Evolutionary conservation across 2,797 vertebrate species (phyloP).

Genomic region (Phylloscopus collybita): DNA sequence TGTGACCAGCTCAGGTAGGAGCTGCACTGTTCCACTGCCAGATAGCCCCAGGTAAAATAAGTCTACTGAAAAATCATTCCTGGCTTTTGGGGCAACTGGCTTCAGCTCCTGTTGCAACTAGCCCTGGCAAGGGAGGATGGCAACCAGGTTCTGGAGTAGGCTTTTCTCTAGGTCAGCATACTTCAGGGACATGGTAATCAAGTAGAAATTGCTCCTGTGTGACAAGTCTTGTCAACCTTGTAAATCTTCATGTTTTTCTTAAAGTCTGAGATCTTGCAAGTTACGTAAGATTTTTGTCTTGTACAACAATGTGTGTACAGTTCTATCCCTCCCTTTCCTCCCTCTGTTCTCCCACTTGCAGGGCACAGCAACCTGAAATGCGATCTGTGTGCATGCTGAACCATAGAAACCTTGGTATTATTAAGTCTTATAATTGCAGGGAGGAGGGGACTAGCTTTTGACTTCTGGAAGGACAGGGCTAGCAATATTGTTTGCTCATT

Average conservation of each 20-base stretch:
- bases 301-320: neutral
- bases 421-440: slow-evolving; percentile 16
- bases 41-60: neutral
- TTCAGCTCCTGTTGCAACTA: slow-evolving; percentile 4
- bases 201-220: neutral
- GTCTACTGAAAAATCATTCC: neutral
- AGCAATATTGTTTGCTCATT: slow-evolving; percentile 55
- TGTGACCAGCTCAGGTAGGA: neutral
- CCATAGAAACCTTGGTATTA: slow-evolving; percentile 29
- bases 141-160: neutral
- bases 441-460: slow-evolving; percentile 44
- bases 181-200: neutral
- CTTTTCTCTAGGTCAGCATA: slow-evolving; percentile 15
- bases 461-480: slow-evolving; percentile 54
- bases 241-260: neutral
- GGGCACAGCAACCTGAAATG: slow-evolving; percentile 55
- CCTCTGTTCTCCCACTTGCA: neutral
- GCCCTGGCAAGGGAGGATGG: neutral
- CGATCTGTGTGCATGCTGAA: slow-evolving; percentile 26
- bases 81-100: neutral
- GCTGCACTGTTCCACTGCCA: neutral
- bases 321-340: neutral
- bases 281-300: neutral
- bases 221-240: neutral
- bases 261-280: neutral